These are phyloP conservation scores for Microctonus aethiopoides DNA, from an alignment of 2,888 invertebrate genomes.

Conservation along the genomic window DNA sequence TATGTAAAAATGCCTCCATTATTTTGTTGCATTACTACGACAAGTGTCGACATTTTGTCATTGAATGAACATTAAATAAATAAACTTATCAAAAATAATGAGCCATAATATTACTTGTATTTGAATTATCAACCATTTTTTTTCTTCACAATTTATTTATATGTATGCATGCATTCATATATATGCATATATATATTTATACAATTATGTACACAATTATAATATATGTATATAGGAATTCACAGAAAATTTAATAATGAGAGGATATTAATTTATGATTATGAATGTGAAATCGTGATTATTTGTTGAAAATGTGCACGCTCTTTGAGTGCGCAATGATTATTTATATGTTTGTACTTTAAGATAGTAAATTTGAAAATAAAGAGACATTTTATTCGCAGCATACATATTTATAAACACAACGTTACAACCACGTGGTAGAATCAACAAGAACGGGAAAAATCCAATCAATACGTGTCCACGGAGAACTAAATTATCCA, in stretches of 20 bases:
- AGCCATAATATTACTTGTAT: too few relatives aligned
- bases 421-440: constrained; percentile 17
- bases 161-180: too few relatives aligned
- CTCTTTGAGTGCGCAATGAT: neutral
- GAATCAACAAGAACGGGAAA: constrained; percentile 7
- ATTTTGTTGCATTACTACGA: neutral
- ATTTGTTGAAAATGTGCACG: neutral
- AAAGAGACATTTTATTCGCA: neutral
- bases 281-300: neutral
- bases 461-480: constrained; percentile 6
- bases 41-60: neutral
- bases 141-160: too few relatives aligned
- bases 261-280: neutral
- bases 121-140: too few relatives aligned
- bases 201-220: too few relatives aligned
- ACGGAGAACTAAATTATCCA: neutral
- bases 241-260: too few relatives aligned
- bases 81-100: too few relatives aligned
- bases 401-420: neutral
- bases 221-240: too few relatives aligned
- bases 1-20: neutral
- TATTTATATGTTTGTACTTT: neutral
- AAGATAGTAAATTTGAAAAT: neutral
- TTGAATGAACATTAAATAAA: neutral
- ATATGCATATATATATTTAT: too few relatives aligned